Conservation (phyloP, 2,113 vertebrate species). For the Notarius quadriscutis region DNA sequence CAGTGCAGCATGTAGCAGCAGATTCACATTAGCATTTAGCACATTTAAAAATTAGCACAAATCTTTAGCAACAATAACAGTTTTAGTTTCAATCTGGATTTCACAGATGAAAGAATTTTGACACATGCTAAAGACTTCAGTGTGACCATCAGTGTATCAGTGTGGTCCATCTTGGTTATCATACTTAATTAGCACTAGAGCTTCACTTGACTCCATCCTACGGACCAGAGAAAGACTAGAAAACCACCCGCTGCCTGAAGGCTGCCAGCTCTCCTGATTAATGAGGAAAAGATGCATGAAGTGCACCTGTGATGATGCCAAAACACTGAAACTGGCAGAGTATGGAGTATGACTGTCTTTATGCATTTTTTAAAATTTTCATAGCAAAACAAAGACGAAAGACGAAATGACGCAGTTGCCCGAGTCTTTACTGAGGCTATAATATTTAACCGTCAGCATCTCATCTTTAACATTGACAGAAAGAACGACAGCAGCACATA, state of each 20-base stretch:
- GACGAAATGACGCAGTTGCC: not conserved
- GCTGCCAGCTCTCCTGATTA: not conserved
- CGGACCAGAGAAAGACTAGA: not conserved
- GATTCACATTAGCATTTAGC: conserved; percentile 14
- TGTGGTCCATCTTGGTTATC: conserved; percentile 15
- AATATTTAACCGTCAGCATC: not conserved
- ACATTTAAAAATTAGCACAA: conserved; percentile 32
- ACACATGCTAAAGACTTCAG: conserved; percentile 32
- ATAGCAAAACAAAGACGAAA: not conserved
- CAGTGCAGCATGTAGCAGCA: conserved; percentile 11
- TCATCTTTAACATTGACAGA: not conserved
- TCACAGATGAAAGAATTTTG: conserved; percentile 28
- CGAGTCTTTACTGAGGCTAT: not conserved
- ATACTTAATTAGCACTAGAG: conserved; percentile 29
- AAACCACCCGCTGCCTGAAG: not conserved
- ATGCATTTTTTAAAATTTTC: not conserved
- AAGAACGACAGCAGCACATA: conserved; percentile 6
- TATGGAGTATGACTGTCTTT: not conserved
- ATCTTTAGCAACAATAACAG: conserved; percentile 20
- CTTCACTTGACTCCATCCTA: not conserved
- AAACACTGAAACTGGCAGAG: not conserved
- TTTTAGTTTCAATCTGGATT: conserved; percentile 31
- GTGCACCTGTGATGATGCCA: not conserved
- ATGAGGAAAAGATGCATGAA: not conserved
- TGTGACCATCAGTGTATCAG: not conserved